These are phyloP conservation scores for Neomorphus geoffroyi DNA, from an alignment of 2,797 vertebrate genomes.

Conservation along the genomic window DNA sequence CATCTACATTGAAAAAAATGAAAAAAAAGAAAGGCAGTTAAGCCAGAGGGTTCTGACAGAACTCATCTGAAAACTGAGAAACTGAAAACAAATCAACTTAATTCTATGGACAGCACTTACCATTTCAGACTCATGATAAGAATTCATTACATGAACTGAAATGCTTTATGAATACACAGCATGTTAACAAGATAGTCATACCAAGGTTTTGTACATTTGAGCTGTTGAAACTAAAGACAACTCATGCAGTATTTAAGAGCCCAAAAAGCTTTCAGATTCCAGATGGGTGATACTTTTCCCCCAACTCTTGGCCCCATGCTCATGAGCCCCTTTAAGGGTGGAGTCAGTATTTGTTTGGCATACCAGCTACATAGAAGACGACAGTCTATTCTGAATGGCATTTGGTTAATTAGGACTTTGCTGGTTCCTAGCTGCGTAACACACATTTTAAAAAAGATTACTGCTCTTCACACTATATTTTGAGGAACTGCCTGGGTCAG, in stretches of 20 bases:
- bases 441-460: not conserved
- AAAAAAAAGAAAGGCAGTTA: not conserved
- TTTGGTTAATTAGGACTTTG: not conserved
- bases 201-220: not conserved
- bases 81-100: not conserved
- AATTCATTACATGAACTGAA: not conserved
- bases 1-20: conserved; percentile 36
- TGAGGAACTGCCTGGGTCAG: not conserved
- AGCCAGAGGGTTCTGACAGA: not conserved
- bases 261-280: not conserved
- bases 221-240: not conserved
- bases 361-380: not conserved
- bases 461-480: not conserved
- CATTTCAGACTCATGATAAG: not conserved
- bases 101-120: not conserved
- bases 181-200: not conserved
- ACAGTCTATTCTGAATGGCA: not conserved
- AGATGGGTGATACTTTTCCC: not conserved
- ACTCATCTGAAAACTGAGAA: not conserved
- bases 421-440: not conserved
- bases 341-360: not conserved
- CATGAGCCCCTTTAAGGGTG: not conserved
- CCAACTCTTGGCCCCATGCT: not conserved
- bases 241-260: not conserved
- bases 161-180: not conserved